These are phyloP conservation scores for Saguinus imperator DNA, from an alignment of 2,113 vertebrate species.

Conservation along the genomic window DNA sequence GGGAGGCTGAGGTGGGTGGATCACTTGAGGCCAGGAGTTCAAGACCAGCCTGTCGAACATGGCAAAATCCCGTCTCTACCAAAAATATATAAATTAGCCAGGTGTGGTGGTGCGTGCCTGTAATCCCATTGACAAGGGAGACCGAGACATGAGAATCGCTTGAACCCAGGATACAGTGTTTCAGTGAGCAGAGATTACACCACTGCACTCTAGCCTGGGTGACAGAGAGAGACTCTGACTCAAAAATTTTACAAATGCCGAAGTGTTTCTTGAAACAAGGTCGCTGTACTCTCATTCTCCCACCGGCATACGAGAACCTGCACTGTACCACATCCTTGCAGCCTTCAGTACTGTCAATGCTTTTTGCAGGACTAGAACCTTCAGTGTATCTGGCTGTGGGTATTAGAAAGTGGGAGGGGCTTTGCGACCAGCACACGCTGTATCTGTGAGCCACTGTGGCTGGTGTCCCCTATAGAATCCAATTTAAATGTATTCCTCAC, in stretches of 20 bases:
- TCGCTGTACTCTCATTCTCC: not conserved
- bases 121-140: too few species aligned
- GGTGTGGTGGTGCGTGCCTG: too few species aligned
- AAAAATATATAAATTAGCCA: too few species aligned
- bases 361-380: not conserved
- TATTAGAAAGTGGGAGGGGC: not conserved
- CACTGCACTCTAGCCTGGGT: too few species aligned
- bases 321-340: not conserved
- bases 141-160: too few species aligned
- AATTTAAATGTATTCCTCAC: not conserved
- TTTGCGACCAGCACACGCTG: not conserved
- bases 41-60: too few species aligned
- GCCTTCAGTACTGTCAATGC: not conserved
- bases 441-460: not conserved
- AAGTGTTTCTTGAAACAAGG: not conserved
- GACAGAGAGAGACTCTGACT: too few species aligned
- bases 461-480: not conserved
- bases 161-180: too few species aligned
- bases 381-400: not conserved
- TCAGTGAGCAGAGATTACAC: too few species aligned
- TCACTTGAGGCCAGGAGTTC: too few species aligned
- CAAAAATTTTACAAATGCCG: not conserved
- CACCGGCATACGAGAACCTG: not conserved
- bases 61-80: too few species aligned
- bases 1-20: too few species aligned